A percentile compares a stretch with the other conserved stretches of the same genome.
phyloP scores from a whole-genome alignment of 2,797 vertebrate species.

The Sandelia bainsii region DNA sequence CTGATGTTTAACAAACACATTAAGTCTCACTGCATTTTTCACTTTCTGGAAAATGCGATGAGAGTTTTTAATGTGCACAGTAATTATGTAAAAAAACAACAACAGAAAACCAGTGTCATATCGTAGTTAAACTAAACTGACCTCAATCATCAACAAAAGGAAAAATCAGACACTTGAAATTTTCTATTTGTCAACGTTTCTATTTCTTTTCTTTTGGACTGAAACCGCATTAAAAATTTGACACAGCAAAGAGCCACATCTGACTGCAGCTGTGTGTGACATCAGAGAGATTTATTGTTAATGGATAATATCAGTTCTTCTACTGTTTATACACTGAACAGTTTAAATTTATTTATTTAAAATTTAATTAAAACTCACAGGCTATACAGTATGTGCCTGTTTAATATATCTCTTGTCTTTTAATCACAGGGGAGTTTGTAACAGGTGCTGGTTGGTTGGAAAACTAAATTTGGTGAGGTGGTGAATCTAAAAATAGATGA shows the following conservation, averaged over 20 bases:
- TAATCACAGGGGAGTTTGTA: background rate
- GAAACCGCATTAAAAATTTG: background rate
- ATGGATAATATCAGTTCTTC: background rate
- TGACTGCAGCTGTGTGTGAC: background rate
- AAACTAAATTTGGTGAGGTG: conserved; percentile 6
- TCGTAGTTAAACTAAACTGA: too few species aligned
- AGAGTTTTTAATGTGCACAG: background rate
- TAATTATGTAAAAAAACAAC: too few species aligned
- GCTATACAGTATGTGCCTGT: background rate
- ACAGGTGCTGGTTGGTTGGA: background rate
- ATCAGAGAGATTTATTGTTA: background rate
- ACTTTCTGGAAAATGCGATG: background rate
- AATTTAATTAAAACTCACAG: background rate
- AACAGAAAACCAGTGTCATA: too few species aligned
- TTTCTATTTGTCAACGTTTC: background rate
- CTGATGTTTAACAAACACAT: too few species aligned
- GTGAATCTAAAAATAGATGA: conserved; percentile 39
- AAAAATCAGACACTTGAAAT: too few species aligned
- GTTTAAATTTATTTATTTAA: background rate
- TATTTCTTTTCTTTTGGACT: too few species aligned
- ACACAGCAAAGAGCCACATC: background rate
- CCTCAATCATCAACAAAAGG: too few species aligned
- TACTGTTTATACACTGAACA: background rate
- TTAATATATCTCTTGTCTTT: background rate
- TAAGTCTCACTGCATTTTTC: too few species aligned